Percentiles rank a stretch among this genome's conserved stretches.
These are phyloP conservation scores for Apolygus lucorum DNA, from an alignment of 1,140 invertebrate species.

Conservation along the genomic window DNA sequence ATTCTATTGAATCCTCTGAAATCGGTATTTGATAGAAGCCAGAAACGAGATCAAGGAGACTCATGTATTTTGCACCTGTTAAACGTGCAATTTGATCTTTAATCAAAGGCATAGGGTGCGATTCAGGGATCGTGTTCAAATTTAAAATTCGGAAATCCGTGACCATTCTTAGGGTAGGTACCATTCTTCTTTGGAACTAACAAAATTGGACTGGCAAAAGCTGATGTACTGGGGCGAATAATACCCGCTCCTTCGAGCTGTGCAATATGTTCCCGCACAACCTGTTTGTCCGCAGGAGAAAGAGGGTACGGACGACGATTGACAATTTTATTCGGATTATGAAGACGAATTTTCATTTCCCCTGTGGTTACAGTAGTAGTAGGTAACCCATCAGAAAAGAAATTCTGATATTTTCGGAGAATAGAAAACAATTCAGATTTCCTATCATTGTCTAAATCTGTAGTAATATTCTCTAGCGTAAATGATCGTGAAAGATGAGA, in stretches of 20 bases:
- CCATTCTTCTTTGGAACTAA: no score
- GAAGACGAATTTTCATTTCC: constrained; percentile 17
- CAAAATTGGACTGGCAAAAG: neutral
- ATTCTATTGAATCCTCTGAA: constrained; percentile 35
- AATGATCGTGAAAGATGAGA: no score
- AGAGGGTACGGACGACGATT: constrained; percentile 25
- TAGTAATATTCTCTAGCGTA: no score
- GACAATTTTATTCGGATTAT: constrained; percentile 19
- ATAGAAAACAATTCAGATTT: no score
- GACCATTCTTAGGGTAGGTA: neutral
- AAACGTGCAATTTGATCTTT: constrained; percentile 30
- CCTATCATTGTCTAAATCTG: no score
- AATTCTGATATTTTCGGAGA: no score
- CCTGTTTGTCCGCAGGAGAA: neutral
- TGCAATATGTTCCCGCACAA: neutral
- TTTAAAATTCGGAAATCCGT: neutral
- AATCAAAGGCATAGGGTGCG: constrained; percentile 31
- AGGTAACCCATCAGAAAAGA: no score
- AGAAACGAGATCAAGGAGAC: constrained; percentile 36
- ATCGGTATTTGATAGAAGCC: constrained; percentile 40
- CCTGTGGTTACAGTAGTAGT: no score
- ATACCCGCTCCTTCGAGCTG: neutral
- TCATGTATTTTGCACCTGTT: constrained; percentile 34
- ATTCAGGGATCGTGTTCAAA: neutral
- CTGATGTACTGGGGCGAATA: neutral